Conservation (phyloP, 2,888 invertebrate species). For the Drosophila anomalata region DNA sequence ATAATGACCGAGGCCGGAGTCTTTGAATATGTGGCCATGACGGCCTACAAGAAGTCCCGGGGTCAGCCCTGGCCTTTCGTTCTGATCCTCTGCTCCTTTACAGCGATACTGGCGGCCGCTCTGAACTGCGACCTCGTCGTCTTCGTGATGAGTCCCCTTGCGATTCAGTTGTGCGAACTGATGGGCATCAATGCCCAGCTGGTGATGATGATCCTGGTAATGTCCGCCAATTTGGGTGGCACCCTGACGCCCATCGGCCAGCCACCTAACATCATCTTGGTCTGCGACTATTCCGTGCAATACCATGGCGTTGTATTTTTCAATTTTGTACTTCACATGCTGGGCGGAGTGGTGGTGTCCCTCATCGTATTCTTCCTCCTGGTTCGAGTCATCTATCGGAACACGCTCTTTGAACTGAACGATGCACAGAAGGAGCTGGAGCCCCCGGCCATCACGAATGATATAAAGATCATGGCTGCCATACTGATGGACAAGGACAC, state of each 20-base stretch:
- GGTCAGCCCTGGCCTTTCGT: constrained; percentile 89
- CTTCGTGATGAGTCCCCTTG: constrained; percentile 89
- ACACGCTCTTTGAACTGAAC: neutral
- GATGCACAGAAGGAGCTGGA: neutral
- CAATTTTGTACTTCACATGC: constrained; percentile 91
- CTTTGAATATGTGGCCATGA: constrained; percentile 90
- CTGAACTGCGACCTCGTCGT: constrained; percentile 92
- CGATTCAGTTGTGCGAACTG: constrained; percentile 93
- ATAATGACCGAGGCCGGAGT: constrained; percentile 91
- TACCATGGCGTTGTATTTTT: constrained; percentile 89
- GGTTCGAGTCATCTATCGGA: neutral
- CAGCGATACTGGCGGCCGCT: constrained; percentile 88
- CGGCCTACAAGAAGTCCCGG: constrained; percentile 87
- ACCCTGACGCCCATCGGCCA: constrained; percentile 95
- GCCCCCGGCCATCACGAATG: neutral
- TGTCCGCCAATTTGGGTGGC: constrained; percentile 95
- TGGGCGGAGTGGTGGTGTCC: constrained; percentile 87
- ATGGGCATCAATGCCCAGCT: constrained; percentile 93
- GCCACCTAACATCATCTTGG: constrained; percentile 87
- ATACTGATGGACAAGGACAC: constrained; percentile 86
- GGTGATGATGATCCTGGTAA: constrained; percentile 92
- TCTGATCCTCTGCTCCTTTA: constrained; percentile 88
- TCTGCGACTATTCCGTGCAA: constrained; percentile 70
- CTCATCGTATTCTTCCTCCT: neutral
- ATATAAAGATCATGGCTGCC: constrained; percentile 86